phyloP scores from a whole-genome alignment of 2,113 vertebrate genomes.

The Acrocephalus kingi region DNA sequence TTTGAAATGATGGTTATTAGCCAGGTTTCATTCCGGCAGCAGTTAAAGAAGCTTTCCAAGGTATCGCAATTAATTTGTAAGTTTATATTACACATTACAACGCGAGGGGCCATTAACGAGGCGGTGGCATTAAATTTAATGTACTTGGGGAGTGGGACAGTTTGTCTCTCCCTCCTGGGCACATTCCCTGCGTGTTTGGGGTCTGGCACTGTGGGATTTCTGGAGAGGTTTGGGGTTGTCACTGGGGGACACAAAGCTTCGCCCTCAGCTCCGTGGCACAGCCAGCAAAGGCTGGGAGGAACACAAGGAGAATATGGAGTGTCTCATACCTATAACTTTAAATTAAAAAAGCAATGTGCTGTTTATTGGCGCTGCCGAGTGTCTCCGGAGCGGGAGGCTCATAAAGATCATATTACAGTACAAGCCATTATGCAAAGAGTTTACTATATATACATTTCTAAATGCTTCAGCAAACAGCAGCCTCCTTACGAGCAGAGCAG shows the following conservation, averaged over 20 bases:
- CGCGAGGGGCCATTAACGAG: neutral
- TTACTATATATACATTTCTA: slow-evolving; percentile 67
- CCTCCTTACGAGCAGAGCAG: slow-evolving; percentile 69
- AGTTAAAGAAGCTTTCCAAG: slow-evolving; percentile 13
- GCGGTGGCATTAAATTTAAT: neutral
- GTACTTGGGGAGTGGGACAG: neutral
- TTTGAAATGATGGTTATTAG: neutral
- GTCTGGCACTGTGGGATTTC: fast-evolving
- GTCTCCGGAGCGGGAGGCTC: slow-evolving; percentile 45
- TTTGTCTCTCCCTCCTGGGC: neutral
- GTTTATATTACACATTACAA: slow-evolving; percentile 2
- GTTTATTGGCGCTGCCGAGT: slow-evolving; percentile 50
- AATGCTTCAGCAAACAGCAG: slow-evolving; percentile 74
- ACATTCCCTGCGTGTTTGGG: fast-evolving
- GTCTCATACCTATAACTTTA: slow-evolving; percentile 68
- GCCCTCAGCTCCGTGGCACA: fast-evolving
- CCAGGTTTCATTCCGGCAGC: neutral
- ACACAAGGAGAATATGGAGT: neutral
- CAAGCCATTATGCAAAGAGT: slow-evolving; percentile 68
- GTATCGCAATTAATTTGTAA: slow-evolving; percentile 16
- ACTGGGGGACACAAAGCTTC: neutral
- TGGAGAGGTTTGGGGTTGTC: fast-evolving
- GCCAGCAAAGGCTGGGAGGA: neutral
- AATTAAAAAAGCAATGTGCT: slow-evolving; percentile 68
- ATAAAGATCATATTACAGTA: slow-evolving; percentile 70